Evolutionary conservation across 2,113 vertebrate species (phyloP), one percentile per base, ranked within the genome.

Genomic region (Leiothrix lutea): DNA sequence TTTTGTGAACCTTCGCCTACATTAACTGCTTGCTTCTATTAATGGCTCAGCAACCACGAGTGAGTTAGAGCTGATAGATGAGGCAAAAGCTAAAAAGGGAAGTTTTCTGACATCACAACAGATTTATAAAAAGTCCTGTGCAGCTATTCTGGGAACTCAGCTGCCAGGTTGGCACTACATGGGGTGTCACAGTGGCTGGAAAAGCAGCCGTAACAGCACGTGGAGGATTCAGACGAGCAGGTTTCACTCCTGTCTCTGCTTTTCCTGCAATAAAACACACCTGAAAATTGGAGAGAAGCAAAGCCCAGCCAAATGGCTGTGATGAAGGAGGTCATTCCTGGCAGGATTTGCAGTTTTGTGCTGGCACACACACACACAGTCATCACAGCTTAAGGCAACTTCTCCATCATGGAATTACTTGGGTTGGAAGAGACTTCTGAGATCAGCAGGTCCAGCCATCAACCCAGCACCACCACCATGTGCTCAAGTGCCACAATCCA

Each of bases 81-180:
- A 96, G 92, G 92, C 82, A 95, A 96, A 92, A 86, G 92, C 94
- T 95, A 96, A 96, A 96, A 96, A 78, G 22, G 75, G 94, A 94
- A 93, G 11, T 24, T 93, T 83, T 93, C 91, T 95, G 91, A 95
- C 94, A 92, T 93, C 94, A 97, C 51, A 92, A 62, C n/a, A 35
- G 50, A 45, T 91, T 82, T 86, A 0, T 0, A 54, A 86, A 84
- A 90, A 92, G 58, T 56, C 79, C 51, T 53, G 50, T 71, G 75
- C 67, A 50, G 91, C 91, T 94, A 90, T 96, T 94, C 92, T 80
- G 95, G 95, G 92, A 97, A 54, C 47, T 83, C 79, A 80, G 82
- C 82, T 93, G 82, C 86, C 83, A 80, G 66, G 67, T 88, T 95
- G 91, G 90, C 88, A 83, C 92, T 86, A 40, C 44, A 24, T 50